Evolutionary conservation across 1,140 invertebrate species (phyloP), one percentile per base, ranked within the genome.

Genomic region (Dinothrombium tinctorium): DNA sequence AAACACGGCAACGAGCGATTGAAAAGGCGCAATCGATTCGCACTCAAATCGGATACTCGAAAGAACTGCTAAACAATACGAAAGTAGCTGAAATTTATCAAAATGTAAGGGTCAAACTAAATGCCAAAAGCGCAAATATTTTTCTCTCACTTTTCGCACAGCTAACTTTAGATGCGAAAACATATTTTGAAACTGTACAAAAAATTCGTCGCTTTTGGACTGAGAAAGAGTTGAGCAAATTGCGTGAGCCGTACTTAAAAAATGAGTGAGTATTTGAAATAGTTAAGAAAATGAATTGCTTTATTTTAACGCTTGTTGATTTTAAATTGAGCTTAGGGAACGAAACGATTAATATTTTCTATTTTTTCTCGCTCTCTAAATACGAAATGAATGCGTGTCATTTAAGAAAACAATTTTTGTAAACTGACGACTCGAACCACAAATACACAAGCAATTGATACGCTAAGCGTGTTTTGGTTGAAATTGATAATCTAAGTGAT

Each of bases 21-120:
- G 19, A 42, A 39, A 42, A 42, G 22, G 41, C 41, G 8, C 28
- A 52, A 39, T 51, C 51, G 6, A 60, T 64, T 28, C 47, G 47
- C 15, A 55, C 60, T 25, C 58, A 60, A 40, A 63, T 64, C 31
- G 62, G 62, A 4, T 64, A 61, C 47, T 54, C 60, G 20, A 50
- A 55, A 20, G 59, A 54, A 43, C 53, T 64, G 20, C 46, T 61
- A 9, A 56, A 62, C 40, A 52, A 62, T 29, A 54, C 54, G 11
- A 41, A 47, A 7, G 44, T 63, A 4, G 46, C 54, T 43, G 40
- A 53, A 22, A 50, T 57, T 12, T 60, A 58, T 44, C 37, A 51
- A 21, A 46, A 52, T 36, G 56, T 61, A 50, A 52, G 54, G 20
- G 9, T 19, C 12, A 21, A 14, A 2, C 20, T 17, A 17, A 14